Base-by-base conservation (phyloP, 2,888 invertebrate species). In the Syrphus vitripennis region DNA sequence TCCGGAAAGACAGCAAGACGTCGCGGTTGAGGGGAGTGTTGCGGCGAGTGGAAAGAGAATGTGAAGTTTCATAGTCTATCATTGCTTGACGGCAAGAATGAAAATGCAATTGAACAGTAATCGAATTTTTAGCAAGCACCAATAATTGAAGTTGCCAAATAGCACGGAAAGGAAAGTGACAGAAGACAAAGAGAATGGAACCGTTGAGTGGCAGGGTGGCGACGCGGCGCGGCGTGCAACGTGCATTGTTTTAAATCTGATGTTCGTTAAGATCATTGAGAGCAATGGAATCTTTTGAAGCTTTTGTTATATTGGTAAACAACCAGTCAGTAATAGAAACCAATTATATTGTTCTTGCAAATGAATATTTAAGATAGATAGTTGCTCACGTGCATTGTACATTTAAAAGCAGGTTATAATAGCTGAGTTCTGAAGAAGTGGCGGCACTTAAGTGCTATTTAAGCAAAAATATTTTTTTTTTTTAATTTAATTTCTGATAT, bases 81-180 rank as follows among this genome's bases (percentile, higher is more conserved):
- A 59, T 14, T 67, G 37, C 24, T 75, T 53, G 80, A 67, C 59
- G 59, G 40, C n/a, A n/a, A n/a, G 61, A 80, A 80, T 74, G 50
- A 61, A 80, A 80, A 80, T 75, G 61, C 61, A 69, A 61, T 61
- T 79, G 67, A 61, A 59, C 59, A 42, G 81, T 75, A 75, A 81
- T 63, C 69, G 75, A 75, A 70, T 70, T 75, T 75, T 55, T 50
- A 74, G 24, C 42, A 61, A 75, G 61, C 53, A 53, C 21, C 55
- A 59, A n/a, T n/a, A n/a, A 34, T 72, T 72, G 57, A 37, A 37
- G 45, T 34, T 61, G 67, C 34, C 37, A 75, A 80, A 81, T 63
- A 75, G 81, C 42, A 61, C 53, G 59, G 61, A 75, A 70, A 81
- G 65, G 40, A 79, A 79, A 71, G 53, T 65, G 78, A 79, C 63